These are phyloP conservation scores for Geodia barretti DNA, from an alignment of 37 sponge, comb jelly and placozoan genomes.

Conservation along the genomic window DNA sequence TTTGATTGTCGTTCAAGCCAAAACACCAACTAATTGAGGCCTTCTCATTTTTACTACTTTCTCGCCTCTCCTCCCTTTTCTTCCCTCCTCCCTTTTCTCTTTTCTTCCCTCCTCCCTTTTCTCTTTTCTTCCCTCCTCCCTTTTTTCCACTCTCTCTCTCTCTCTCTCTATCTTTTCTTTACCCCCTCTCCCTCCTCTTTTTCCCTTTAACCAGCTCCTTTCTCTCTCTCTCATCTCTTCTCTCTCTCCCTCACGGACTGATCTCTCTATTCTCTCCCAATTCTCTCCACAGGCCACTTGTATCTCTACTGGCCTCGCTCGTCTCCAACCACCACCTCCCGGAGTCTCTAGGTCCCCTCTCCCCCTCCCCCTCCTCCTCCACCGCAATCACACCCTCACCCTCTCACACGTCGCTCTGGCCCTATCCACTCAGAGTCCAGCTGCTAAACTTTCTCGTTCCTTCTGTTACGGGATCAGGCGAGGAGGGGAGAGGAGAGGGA, in stretches of 20 bases:
- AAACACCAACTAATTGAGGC: too few relatives aligned
- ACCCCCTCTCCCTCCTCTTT: too few relatives aligned
- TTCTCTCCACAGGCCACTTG: constrained; percentile 1
- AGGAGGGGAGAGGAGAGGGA: not conserved
- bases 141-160: not conserved
- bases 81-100: too few relatives aligned
- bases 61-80: not conserved
- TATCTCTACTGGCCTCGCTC: constrained; percentile 14
- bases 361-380: constrained; percentile 5
- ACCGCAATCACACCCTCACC: not conserved
- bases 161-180: too few relatives aligned
- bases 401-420: not conserved
- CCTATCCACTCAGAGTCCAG: constrained; percentile 39
- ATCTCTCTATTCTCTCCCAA: too few relatives aligned
- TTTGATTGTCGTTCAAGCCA: too few relatives aligned
- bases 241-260: too few relatives aligned
- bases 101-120: too few relatives aligned
- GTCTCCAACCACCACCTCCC: constrained; percentile 22
- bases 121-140: not conserved
- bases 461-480: not conserved
- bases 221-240: too few relatives aligned
- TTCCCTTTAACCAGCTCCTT: too few relatives aligned
- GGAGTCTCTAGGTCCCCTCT: not conserved
- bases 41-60: too few relatives aligned
- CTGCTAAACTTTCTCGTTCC: constrained; percentile 40